Conservation (phyloP, 2,888 invertebrate species). For the Zaprionus lineosus region DNA sequence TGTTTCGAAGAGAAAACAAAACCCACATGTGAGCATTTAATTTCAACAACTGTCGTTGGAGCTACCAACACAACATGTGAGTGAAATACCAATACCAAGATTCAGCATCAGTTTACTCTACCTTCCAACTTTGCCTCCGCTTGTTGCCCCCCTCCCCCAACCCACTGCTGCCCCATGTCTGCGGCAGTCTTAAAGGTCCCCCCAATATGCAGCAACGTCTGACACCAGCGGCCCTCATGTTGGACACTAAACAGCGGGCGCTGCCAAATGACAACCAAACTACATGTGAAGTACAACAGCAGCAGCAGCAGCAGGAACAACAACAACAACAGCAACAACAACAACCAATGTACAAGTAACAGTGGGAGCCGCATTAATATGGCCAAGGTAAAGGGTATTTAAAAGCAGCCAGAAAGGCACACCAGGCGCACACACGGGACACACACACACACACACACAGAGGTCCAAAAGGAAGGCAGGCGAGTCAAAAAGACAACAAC, state of each 20-base stretch:
- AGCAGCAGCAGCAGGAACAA: slow-evolving; percentile 53
- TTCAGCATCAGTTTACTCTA: slow-evolving; percentile 20
- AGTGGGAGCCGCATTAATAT: slow-evolving; percentile 78
- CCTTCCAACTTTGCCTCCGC: slow-evolving; percentile 6
- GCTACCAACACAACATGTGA: slow-evolving; percentile 55
- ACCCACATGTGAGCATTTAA: slow-evolving; percentile 81
- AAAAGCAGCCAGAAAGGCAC: slow-evolving; percentile 66
- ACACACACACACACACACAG: slow-evolving; percentile 15
- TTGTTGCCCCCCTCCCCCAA: slow-evolving; percentile 3
- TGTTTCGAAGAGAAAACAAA: slow-evolving; percentile 58
- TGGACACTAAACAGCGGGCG: slow-evolving; percentile 79
- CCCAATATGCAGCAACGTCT: slow-evolving; percentile 36
- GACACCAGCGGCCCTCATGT: slow-evolving; percentile 78
- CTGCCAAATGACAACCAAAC: slow-evolving; percentile 79
- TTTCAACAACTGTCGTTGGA: slow-evolving; percentile 80
- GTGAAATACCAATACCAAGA: slow-evolving; percentile 64
- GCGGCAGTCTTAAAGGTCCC: slow-evolving; percentile 17
- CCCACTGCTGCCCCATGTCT: slow-evolving; percentile 5
- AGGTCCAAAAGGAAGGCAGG: slow-evolving; percentile 25
- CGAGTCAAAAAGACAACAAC: slow-evolving; percentile 60
- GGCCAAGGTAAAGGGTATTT: slow-evolving; percentile 76
- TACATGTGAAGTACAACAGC: slow-evolving; percentile 76
- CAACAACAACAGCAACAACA: slow-evolving; percentile 30
- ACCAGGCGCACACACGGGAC: slow-evolving; percentile 18
- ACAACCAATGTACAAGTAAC: slow-evolving; percentile 53